These are phyloP conservation scores for Subacronicta megacephala DNA, from an alignment of 2,888 invertebrate species.

Conservation along the genomic window DNA sequence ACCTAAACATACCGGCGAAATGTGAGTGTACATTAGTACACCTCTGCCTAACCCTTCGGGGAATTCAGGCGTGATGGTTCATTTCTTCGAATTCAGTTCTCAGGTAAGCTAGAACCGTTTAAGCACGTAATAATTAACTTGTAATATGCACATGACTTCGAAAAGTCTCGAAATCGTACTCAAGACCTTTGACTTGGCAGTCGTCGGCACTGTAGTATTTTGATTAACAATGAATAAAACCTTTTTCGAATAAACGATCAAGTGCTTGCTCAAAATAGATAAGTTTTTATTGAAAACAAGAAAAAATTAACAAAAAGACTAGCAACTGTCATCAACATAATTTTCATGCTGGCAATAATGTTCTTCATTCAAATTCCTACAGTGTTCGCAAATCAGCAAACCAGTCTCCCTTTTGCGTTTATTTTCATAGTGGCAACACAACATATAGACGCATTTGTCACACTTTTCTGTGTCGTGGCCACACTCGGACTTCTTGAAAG, in stretches of 20 bases:
- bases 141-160: too few relatives aligned
- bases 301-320: slow-evolving; percentile 39
- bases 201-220: too few relatives aligned
- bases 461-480: slow-evolving; percentile 56
- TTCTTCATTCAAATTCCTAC: slow-evolving; percentile 49
- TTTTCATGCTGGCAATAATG: slow-evolving; percentile 27
- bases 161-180: too few relatives aligned
- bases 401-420: slow-evolving; percentile 49
- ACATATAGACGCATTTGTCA: slow-evolving; percentile 66
- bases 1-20: too few relatives aligned
- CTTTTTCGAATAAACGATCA: neutral
- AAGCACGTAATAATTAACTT: too few relatives aligned
- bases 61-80: too few relatives aligned
- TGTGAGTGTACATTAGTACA: too few relatives aligned
- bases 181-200: too few relatives aligned
- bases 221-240: too few relatives aligned
- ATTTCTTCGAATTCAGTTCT: too few relatives aligned
- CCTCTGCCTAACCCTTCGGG: too few relatives aligned
- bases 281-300: slow-evolving; percentile 28
- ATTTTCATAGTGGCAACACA: slow-evolving; percentile 70
- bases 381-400: slow-evolving; percentile 60
- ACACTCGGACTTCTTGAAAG: slow-evolving; percentile 59
- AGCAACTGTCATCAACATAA: slow-evolving; percentile 40
- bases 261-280: neutral
- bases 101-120: too few relatives aligned